A percentile compares a stretch with the other conserved stretches of the same genome.
Evolutionary conservation across 2,113 vertebrate genomes (phyloP).

Genomic region (Nanorana parkeri): DNA sequence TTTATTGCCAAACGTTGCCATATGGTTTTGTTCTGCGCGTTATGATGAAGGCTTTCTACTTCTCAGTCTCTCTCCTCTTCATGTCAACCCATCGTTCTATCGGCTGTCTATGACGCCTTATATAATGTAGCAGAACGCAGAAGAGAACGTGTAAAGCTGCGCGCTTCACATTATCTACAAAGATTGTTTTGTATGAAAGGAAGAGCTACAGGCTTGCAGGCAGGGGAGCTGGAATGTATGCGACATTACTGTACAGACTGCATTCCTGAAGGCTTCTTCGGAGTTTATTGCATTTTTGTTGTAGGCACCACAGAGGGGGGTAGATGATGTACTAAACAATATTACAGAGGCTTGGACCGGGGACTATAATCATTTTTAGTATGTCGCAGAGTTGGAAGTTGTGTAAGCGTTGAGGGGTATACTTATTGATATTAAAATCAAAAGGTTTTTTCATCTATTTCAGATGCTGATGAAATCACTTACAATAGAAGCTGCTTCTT

Average conservation of each 20-base stretch:
- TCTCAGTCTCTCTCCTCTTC: not conserved
- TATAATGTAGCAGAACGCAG: not conserved
- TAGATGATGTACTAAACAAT: not conserved
- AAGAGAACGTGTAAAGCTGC: not conserved
- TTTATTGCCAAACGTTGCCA: not conserved
- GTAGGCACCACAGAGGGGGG: not conserved
- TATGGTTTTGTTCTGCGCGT: not conserved
- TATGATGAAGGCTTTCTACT: not conserved
- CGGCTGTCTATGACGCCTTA: not conserved
- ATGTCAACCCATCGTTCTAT: not conserved
- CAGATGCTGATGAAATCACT: too few relatives aligned
- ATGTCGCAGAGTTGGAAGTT: too few relatives aligned
- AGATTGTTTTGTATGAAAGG: not conserved
- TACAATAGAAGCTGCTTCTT: too few relatives aligned
- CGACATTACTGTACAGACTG: conserved; percentile 30
- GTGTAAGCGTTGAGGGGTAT: too few relatives aligned
- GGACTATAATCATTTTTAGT: not conserved
- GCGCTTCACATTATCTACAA: not conserved
- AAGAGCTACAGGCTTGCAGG: not conserved
- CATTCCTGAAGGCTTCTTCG: conserved; percentile 2
- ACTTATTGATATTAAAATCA: too few relatives aligned
- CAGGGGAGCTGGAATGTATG: not conserved
- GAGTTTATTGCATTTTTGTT: conserved; percentile 7
- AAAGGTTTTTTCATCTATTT: too few relatives aligned
- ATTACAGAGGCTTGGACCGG: not conserved